A percentile compares a stretch with the other conserved stretches of the same genome.
phyloP scores from a whole-genome alignment of 2,888 invertebrate genomes.

The Drosophila affinis region DNA sequence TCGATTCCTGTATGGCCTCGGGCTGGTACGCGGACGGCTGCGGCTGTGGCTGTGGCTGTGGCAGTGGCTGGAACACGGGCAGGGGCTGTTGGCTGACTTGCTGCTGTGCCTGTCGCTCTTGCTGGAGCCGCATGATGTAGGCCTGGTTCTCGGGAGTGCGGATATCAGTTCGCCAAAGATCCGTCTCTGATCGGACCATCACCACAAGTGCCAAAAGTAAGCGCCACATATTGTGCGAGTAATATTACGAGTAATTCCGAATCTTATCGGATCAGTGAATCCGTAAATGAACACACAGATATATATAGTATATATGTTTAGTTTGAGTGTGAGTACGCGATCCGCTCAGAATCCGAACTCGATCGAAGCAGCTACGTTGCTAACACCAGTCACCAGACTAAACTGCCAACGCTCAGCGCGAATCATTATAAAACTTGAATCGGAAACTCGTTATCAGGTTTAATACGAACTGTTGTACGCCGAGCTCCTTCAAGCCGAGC shows the following conservation, averaged over 20 bases:
- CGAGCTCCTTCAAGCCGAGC: slow-evolving; percentile 12
- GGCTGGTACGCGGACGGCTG: neutral
- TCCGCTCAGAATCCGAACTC: slow-evolving; percentile 20
- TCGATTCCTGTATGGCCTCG: neutral
- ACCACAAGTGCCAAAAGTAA: slow-evolving; percentile 53
- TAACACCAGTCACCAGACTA: slow-evolving; percentile 39
- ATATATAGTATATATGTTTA: slow-evolving; percentile 12
- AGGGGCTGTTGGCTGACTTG: neutral
- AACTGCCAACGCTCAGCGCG: slow-evolving; percentile 39
- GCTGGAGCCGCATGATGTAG: slow-evolving; percentile 7
- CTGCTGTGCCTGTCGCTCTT: neutral
- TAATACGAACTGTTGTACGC: neutral
- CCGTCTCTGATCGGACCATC: slow-evolving; percentile 41
- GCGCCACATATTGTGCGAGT: slow-evolving; percentile 51
- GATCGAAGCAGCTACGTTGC: slow-evolving; percentile 27
- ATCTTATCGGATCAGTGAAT: slow-evolving; percentile 36
- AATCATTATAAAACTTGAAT: slow-evolving; percentile 61
- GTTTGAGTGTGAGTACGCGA: neutral
- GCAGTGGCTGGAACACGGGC: neutral
- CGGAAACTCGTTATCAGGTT: slow-evolving; percentile 62
- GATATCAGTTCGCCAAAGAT: slow-evolving; percentile 37
- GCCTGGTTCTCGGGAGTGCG: slow-evolving; percentile 41
- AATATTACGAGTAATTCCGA: slow-evolving; percentile 17
- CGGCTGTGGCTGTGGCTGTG: neutral
- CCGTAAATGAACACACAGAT: slow-evolving; percentile 36